These are phyloP conservation scores for Hormaphis cornu DNA, from an alignment of 1,140 invertebrate species.

Conservation along the genomic window DNA sequence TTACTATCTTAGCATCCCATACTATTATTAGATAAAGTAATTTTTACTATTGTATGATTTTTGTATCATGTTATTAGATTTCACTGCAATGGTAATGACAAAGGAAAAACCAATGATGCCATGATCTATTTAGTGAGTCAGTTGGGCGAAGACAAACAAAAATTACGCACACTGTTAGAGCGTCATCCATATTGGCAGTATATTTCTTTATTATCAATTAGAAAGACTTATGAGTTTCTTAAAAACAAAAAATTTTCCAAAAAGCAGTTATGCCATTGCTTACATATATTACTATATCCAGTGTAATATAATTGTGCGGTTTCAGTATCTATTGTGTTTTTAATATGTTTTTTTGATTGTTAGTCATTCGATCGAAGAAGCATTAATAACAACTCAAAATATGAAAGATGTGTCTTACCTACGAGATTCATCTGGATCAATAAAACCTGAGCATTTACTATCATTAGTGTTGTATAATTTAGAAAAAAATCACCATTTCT, in stretches of 20 bases:
- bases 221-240: neutral
- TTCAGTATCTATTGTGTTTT: neutral
- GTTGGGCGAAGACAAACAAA: neutral
- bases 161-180: neutral
- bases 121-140: neutral
- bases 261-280: neutral
- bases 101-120: neutral
- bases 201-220: slow-evolving; percentile 13
- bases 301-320: slow-evolving; percentile 6
- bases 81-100: neutral
- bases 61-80: neutral
- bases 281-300: slow-evolving; percentile 6
- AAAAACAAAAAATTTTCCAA: neutral
- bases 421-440: neutral
- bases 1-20: neutral
- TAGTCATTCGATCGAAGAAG: neutral
- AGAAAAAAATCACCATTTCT: slow-evolving; percentile 11
- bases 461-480: neutral
- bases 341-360: neutral
- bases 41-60: neutral
- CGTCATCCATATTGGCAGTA: slow-evolving; percentile 14
- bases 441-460: slow-evolving; percentile 2
- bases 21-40: neutral
- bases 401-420: neutral
- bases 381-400: neutral